These are phyloP conservation scores for Apamea crenata DNA, from an alignment of 2,888 invertebrate genomes.

Conservation along the genomic window DNA sequence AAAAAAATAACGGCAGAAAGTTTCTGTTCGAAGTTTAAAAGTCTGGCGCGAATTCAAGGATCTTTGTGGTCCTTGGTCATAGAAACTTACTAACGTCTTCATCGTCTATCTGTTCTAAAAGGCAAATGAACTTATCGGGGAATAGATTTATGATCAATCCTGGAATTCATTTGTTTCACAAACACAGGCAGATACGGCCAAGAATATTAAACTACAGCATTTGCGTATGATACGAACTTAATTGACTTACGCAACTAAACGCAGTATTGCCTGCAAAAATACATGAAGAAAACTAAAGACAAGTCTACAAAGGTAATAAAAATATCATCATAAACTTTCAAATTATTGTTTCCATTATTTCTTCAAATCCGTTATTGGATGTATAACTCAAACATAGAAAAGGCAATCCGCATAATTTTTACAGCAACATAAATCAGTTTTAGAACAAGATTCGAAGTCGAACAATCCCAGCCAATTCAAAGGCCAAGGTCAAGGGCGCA, in stretches of 20 bases:
- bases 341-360: constrained; percentile 28
- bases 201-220: constrained; percentile 2
- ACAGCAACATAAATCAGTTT: constrained; percentile 56
- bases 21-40: constrained; percentile 30
- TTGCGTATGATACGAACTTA: background rate
- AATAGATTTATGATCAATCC: constrained; percentile 5
- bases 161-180: constrained; percentile 15
- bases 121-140: constrained; percentile 15
- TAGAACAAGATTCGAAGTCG: constrained; percentile 33
- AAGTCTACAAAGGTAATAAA: constrained; percentile 10
- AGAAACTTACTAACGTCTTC: background rate
- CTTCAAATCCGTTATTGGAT: constrained; percentile 34
- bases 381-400: constrained; percentile 38
- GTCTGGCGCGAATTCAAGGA: constrained; percentile 27
- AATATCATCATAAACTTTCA: constrained; percentile 19
- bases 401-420: constrained; percentile 44
- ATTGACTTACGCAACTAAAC: constrained; percentile 2
- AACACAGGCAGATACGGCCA: background rate
- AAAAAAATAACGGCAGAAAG: constrained; percentile 33
- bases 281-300: constrained; percentile 16
- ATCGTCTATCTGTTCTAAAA: background rate
- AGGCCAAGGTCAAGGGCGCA: constrained; percentile 49
- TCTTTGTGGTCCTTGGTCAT: constrained; percentile 8
- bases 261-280: background rate
- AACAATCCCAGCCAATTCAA: constrained; percentile 41